phyloP scores from a whole-genome alignment of 2,113 vertebrate species.

The Tyrannus savana region DNA sequence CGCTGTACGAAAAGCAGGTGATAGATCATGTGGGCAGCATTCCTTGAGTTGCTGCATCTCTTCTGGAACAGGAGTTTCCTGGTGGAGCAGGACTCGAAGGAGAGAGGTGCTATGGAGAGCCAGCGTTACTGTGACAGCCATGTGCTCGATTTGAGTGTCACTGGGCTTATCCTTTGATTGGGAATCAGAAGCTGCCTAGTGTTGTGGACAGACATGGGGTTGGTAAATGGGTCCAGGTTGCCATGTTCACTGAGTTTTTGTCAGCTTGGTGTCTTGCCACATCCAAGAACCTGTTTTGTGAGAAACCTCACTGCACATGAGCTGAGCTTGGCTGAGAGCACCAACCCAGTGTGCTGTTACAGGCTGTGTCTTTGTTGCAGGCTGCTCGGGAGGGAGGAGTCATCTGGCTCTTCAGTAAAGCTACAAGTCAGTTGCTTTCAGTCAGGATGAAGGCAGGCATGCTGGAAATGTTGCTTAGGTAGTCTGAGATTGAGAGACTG shows the following conservation, averaged over 20 bases:
- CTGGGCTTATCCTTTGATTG: background rate
- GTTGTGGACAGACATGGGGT: background rate
- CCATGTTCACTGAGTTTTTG: background rate
- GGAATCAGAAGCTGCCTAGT: background rate
- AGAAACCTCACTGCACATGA: background rate
- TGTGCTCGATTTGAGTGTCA: background rate
- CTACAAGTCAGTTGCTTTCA: background rate
- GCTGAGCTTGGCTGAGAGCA: background rate
- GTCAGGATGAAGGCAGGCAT: background rate
- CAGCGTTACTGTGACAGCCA: background rate
- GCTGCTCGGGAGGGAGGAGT: background rate
- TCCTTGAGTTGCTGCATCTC: background rate
- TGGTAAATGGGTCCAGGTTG: background rate
- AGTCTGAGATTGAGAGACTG: background rate
- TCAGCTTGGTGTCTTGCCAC: background rate
- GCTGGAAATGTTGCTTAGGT: background rate
- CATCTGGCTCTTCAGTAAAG: background rate
- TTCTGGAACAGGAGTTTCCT: background rate
- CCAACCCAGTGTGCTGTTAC: rapidly evolving
- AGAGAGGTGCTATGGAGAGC: background rate
- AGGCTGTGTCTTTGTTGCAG: background rate
- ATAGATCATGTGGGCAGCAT: background rate
- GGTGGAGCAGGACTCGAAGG: background rate
- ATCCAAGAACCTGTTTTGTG: background rate
- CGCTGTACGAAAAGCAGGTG: background rate